phyloP scores from a whole-genome alignment of 2,113 vertebrate species.

The Xiphophorus hellerii region DNA sequence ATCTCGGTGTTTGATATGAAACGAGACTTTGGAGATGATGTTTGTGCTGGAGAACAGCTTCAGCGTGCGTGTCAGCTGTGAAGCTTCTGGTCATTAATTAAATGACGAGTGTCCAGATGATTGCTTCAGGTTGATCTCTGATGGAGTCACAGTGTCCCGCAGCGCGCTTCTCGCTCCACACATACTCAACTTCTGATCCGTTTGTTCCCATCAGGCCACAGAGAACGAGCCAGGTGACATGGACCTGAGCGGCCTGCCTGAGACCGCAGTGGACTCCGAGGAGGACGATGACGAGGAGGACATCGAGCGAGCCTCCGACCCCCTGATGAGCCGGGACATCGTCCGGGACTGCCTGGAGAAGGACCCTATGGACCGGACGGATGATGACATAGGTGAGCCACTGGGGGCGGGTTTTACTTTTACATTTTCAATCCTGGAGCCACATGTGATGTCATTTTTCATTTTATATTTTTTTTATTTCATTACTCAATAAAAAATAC shows the following conservation, averaged over 20 bases:
- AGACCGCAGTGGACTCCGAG: slow-evolving; percentile 98
- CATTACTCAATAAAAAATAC: no score
- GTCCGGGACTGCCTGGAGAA: slow-evolving; percentile 98
- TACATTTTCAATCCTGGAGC: no score
- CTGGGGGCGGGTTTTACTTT: no score
- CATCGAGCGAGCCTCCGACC: slow-evolving; percentile 94
- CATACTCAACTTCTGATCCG: neutral
- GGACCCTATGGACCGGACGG: slow-evolving; percentile 96
- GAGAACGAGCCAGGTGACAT: slow-evolving; percentile 98
- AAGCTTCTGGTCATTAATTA: neutral
- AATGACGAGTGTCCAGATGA: neutral
- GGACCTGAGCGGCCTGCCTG: slow-evolving; percentile 97
- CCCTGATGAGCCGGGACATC: slow-evolving; percentile 97
- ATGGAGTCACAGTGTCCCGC: neutral
- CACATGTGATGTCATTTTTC: no score
- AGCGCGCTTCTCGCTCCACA: neutral
- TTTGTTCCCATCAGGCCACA: slow-evolving; percentile 84
- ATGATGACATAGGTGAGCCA: slow-evolving; percentile 95
- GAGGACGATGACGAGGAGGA: slow-evolving; percentile 99
- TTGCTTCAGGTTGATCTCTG: neutral
- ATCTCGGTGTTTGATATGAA: slow-evolving; percentile 17
- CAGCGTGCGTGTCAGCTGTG: neutral
- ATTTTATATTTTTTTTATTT: no score
- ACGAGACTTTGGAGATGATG: slow-evolving; percentile 5
- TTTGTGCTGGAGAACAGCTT: slow-evolving; percentile 14